Percentiles rank a stretch among this genome's conserved stretches.
phyloP scores from a whole-genome alignment of 1,140 invertebrate species.

The Capitella teleta region DNA sequence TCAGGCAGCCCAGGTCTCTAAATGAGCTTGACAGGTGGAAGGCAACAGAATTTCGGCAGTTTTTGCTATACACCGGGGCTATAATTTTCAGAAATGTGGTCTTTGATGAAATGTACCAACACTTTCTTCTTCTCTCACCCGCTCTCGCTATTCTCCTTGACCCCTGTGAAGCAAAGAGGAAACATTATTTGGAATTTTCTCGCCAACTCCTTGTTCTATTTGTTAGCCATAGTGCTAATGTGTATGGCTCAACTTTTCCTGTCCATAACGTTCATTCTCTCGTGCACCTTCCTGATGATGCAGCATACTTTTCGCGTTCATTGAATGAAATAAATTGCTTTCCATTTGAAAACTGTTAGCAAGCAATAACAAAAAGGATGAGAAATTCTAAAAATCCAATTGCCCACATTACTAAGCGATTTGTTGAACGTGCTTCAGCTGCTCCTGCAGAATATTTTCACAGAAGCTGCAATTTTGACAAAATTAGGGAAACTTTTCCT shows the following conservation, averaged over 20 bases:
- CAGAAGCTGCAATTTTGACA: background rate
- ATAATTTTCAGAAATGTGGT: constrained; percentile 26
- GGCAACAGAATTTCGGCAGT: constrained; percentile 43
- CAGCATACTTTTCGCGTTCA: background rate
- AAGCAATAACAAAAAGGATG: background rate
- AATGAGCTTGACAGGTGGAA: constrained; percentile 35
- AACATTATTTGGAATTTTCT: background rate
- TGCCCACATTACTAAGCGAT: background rate
- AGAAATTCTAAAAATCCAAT: background rate
- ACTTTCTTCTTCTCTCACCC: constrained; percentile 27
- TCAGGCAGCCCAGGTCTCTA: constrained; percentile 30
- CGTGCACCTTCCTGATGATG: background rate
- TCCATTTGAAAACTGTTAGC: background rate
- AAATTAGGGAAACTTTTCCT: background rate
- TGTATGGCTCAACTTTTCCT: background rate
- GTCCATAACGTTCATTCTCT: background rate
- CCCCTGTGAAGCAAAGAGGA: background rate
- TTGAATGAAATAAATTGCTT: background rate
- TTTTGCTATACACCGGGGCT: constrained; percentile 40
- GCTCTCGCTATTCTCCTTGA: background rate
- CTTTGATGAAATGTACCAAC: constrained; percentile 21
- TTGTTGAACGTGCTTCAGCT: background rate
- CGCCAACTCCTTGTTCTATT: background rate
- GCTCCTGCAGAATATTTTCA: background rate
- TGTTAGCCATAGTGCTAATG: background rate